A percentile compares a stretch with the other conserved stretches of the same genome.
Evolutionary conservation across 2,888 invertebrate genomes (phyloP).

Genomic region (Ctenicera cuprea): DNA sequence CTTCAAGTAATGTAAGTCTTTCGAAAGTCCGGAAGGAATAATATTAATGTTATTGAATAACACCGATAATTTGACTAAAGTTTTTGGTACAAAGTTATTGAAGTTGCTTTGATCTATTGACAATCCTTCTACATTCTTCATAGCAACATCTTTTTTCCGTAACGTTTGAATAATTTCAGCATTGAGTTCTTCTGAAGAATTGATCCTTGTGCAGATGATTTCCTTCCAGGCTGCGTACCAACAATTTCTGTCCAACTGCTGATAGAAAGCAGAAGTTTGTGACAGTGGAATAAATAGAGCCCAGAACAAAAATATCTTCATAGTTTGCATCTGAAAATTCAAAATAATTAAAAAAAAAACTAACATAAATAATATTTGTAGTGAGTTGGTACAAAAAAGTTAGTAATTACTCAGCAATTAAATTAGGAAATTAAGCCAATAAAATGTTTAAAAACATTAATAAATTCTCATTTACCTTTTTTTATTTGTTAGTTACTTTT

Average conservation of each 20-base stretch:
- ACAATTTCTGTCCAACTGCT: background rate
- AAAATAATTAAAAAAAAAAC: too few relatives aligned
- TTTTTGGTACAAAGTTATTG: background rate
- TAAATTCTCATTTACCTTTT: too few relatives aligned
- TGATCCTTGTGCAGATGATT: background rate
- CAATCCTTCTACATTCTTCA: slow-evolving; percentile 1
- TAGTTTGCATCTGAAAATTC: too few relatives aligned
- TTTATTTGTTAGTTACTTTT: too few relatives aligned
- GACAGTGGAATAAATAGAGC: background rate
- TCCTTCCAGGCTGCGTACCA: slow-evolving; percentile 8
- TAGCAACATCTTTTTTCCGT: background rate
- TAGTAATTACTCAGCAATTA: too few relatives aligned
- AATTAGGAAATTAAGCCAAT: too few relatives aligned
- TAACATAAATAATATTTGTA: too few relatives aligned
- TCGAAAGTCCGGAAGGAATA: slow-evolving; percentile 15
- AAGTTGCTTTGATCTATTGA: slow-evolving; percentile 16
- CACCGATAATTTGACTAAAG: background rate
- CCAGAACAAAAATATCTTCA: background rate
- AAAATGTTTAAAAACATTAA: too few relatives aligned
- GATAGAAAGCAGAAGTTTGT: background rate
- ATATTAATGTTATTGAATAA: slow-evolving; percentile 6
- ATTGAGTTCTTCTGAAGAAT: background rate
- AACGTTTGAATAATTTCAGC: background rate
- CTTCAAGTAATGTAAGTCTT: background rate
- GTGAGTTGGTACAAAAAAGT: too few relatives aligned